phyloP scores from a whole-genome alignment of 1,140 invertebrate species.

The Melipona quadrifasciata region DNA sequence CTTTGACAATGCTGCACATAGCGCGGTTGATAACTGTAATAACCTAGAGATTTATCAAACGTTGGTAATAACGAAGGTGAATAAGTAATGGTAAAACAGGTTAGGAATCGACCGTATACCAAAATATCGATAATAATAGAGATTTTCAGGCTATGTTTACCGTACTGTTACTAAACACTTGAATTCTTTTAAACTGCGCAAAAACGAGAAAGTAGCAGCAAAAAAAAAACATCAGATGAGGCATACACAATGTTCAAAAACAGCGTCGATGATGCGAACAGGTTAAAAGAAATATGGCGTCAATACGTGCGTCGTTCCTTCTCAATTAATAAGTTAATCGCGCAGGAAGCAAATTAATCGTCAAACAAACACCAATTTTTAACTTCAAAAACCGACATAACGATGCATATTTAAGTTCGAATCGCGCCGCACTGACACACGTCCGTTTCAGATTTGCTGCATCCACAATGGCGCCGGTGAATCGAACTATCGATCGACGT shows the following conservation, averaged over 20 bases:
- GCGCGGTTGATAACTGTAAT: not conserved
- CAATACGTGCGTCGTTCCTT: not conserved
- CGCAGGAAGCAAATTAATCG: not conserved
- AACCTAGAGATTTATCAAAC: not conserved
- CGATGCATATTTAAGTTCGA: not conserved
- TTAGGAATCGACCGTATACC: not conserved
- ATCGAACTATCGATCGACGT: not conserved
- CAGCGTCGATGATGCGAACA: not conserved
- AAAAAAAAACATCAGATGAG: not conserved
- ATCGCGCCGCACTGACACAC: not conserved
- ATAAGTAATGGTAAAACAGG: not conserved
- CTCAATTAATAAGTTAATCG: not conserved
- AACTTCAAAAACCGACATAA: not conserved
- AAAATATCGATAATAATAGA: not conserved
- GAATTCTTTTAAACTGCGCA: not conserved
- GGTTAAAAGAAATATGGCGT: not conserved
- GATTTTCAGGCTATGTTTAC: not conserved
- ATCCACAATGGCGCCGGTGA: not conserved
- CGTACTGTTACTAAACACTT: not conserved
- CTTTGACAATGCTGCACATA: not conserved
- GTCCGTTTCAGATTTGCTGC: not conserved
- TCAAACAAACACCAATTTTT: not conserved
- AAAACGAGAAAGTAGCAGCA: not conserved
- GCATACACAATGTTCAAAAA: not conserved
- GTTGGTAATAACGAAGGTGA: not conserved